phyloP scores from a whole-genome alignment of 2,888 invertebrate genomes.

The Holacanthella duospinosa region DNA sequence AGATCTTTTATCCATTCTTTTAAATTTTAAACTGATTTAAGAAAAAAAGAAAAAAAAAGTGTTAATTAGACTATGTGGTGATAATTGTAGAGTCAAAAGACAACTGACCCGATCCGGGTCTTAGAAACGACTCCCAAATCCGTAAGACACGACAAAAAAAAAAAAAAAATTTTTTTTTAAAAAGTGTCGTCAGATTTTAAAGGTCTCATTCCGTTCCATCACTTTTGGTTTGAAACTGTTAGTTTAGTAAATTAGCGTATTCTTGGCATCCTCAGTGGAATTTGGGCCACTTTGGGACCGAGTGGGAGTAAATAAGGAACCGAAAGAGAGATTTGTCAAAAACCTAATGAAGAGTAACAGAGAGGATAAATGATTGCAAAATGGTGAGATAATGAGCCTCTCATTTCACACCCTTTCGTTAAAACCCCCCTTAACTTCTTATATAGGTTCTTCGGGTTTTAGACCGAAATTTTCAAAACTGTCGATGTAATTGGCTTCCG shows the following conservation, averaged over 20 bases:
- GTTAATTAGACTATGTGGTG: too few species aligned
- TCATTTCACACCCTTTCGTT: slow-evolving; percentile 35
- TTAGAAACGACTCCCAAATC: too few species aligned
- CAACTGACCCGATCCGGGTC: background rate
- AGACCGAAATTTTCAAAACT: too few species aligned
- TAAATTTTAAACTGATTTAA: background rate
- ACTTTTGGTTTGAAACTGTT: background rate
- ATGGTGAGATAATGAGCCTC: slow-evolving; percentile 38
- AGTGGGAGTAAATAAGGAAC: background rate
- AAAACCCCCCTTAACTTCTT: background rate
- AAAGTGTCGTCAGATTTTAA: background rate
- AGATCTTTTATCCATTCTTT: slow-evolving; percentile 5
- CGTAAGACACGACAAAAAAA: too few species aligned
- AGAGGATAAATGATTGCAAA: slow-evolving; percentile 38
- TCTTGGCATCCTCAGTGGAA: background rate
- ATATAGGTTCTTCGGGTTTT: too few species aligned
- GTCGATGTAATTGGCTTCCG: slow-evolving; percentile 37
- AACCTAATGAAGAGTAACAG: slow-evolving; percentile 38
- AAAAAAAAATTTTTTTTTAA: too few species aligned
- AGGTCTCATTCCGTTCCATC: background rate
- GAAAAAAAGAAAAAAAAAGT: background rate
- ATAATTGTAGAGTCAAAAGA: background rate
- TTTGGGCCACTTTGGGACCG: background rate
- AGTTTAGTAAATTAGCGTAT: background rate
- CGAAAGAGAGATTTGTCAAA: slow-evolving; percentile 36